These are phyloP conservation scores for Lacerta viridis DNA, from an alignment of 2,797 vertebrate genomes.

Conservation along the genomic window DNA sequence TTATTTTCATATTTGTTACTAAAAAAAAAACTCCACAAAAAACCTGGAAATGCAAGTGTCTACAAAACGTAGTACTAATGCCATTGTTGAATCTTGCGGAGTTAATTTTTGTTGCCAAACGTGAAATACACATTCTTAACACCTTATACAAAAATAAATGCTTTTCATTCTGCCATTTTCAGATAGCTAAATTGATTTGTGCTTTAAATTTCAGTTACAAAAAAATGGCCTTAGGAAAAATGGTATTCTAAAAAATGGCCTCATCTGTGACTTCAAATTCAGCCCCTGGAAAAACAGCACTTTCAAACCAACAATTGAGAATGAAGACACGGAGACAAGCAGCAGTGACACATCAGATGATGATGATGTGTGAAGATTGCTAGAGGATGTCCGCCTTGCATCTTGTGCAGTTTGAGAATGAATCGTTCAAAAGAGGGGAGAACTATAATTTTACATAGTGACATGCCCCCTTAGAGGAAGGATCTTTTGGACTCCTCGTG, in stretches of 20 bases:
- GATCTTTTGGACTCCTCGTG: slow-evolving; percentile 66
- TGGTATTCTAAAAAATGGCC: slow-evolving; percentile 82
- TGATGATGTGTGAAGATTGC: slow-evolving; percentile 80
- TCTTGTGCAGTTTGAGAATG: slow-evolving; percentile 70
- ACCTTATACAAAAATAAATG: neutral
- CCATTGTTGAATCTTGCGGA: neutral
- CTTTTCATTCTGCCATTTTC: neutral
- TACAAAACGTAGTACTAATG: neutral
- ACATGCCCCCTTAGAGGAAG: slow-evolving; percentile 68
- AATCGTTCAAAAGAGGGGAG: slow-evolving; percentile 66
- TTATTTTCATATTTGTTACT: neutral
- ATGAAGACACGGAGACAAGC: slow-evolving; percentile 85
- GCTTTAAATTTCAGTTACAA: slow-evolving; percentile 80
- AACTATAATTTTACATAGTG: slow-evolving; percentile 72
- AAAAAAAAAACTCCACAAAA: neutral
- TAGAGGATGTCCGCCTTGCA: slow-evolving; percentile 66
- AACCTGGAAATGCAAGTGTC: neutral
- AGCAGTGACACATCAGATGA: slow-evolving; percentile 88
- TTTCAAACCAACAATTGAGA: slow-evolving; percentile 78
- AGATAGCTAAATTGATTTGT: slow-evolving; percentile 20
- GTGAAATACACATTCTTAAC: too few relatives aligned
- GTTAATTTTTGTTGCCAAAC: neutral
- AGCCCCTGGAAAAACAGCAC: slow-evolving; percentile 81
- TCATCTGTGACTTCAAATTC: slow-evolving; percentile 80
- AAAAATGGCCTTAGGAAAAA: slow-evolving; percentile 85